Base-by-base conservation (phyloP, 2,797 vertebrate genomes). In the Chaunax sp. region DNA sequence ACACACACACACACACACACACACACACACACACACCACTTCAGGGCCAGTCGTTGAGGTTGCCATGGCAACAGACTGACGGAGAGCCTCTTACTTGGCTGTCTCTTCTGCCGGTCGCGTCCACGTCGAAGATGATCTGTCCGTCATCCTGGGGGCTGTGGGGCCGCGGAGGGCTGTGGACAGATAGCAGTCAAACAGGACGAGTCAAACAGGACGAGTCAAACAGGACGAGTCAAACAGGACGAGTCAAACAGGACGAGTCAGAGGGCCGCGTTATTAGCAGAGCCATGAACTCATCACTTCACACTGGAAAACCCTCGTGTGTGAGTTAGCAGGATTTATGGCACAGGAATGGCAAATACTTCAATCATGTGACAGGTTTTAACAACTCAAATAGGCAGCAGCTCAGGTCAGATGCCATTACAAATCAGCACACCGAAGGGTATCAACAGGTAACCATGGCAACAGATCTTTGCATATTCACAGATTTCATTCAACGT, bases 101-200 rank as follows among this genome's bases (percentile, higher is more conserved):
- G 69, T 93, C 94, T 95, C 96, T 90, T 85, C 95, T 94, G 65
- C 92, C 85, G 72, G 92, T 94, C 93, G 95, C 92, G 74, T 98
- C 98, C 89, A 96, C 97, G 33, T 99, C 97, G 37, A 99, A 99
- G 85, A 94, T 96, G 87, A 99, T 98, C 93, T 99, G 97, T 71
- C 96, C 97, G 2, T 96, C 97, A 53, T 98, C 97, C 90, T 96
- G 96, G 54, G 98, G 98, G 72, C 95, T 98, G 87, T 87, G 94
- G n/a, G 94, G 94, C 52, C 94, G 85, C 0, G 93, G 93, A 19
- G 94, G 94, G 58, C 94, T 95, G 86, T 80, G 90, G 69, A 18
- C 13, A 16, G 18, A n/a, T n/a, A n/a, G n/a, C n/a, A 45, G 19
- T n/a, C n/a, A 46, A 2, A 47, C 5, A 38, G 1, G 0, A 51